A percentile compares a stretch with the other conserved stretches of the same genome.
phyloP scores from a whole-genome alignment of 2,113 vertebrate species.

The Tragulus kanchil region DNA sequence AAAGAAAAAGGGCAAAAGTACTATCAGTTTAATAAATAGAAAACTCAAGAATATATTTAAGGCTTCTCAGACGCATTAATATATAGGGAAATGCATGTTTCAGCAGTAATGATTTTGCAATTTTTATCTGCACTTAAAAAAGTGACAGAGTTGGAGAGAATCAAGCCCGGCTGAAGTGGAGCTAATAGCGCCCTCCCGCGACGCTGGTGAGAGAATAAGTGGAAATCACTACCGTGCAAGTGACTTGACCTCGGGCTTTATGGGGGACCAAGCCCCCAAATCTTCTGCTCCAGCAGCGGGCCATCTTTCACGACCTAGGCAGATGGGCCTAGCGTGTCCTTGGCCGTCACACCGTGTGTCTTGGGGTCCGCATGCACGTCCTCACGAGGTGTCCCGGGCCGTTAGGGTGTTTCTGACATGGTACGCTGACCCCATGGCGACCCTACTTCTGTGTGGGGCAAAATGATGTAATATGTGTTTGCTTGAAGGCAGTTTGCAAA shows the following conservation, averaged over 20 bases:
- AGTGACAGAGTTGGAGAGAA: not conserved
- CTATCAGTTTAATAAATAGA: not conserved
- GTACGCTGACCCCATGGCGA: not conserved
- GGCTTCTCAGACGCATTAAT: not conserved
- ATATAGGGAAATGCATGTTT: not conserved
- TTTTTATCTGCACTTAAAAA: not conserved
- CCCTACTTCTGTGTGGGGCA: not conserved
- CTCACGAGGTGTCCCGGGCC: not conserved
- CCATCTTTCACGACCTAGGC: not conserved
- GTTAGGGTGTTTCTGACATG: not conserved
- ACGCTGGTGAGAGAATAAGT: not conserved
- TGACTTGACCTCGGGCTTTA: not conserved
- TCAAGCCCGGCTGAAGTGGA: not conserved
- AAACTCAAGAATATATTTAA: not conserved
- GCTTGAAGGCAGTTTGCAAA: not conserved
- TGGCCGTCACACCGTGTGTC: too few relatives aligned
- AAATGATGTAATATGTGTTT: not conserved
- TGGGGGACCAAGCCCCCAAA: not conserved
- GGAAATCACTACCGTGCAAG: not conserved
- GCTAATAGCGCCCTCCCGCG: not conserved
- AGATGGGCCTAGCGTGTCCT: rapidly evolving
- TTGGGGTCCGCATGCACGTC: not conserved
- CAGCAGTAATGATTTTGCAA: not conserved
- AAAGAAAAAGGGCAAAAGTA: not conserved
- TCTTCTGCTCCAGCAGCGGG: not conserved